phyloP scores from a whole-genome alignment of 2,888 invertebrate genomes.

The Andricus quercusramuli region DNA sequence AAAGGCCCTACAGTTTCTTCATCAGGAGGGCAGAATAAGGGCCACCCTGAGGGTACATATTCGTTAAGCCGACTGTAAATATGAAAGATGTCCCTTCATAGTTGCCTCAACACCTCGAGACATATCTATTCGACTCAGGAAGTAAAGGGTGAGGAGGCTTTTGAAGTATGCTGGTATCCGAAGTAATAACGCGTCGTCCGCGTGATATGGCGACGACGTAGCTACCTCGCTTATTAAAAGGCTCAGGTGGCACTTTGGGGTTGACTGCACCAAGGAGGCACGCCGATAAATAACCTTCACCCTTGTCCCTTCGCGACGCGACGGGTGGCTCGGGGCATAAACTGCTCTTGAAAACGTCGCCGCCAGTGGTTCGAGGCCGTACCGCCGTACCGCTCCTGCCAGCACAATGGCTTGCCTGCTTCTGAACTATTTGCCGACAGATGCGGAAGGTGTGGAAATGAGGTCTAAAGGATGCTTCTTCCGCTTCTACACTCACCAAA shows the following conservation, averaged over 20 bases:
- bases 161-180: slow-evolving; percentile 63
- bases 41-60: neutral
- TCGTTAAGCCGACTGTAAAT: neutral
- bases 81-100: neutral
- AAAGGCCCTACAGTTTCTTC: too few relatives aligned
- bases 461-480: slow-evolving; percentile 5
- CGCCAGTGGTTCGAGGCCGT: slow-evolving; percentile 49
- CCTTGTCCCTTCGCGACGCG: slow-evolving; percentile 13
- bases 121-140: neutral
- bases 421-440: slow-evolving; percentile 19
- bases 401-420: slow-evolving; percentile 13
- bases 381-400: neutral
- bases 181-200: slow-evolving; percentile 66
- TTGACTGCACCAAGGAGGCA: slow-evolving; percentile 56
- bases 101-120: slow-evolving; percentile 3
- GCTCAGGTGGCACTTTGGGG: slow-evolving; percentile 65
- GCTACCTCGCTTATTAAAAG: slow-evolving; percentile 67
- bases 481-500: neutral
- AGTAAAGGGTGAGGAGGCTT: slow-evolving; percentile 48
- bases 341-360: slow-evolving; percentile 54
- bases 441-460: neutral
- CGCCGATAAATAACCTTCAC: slow-evolving; percentile 60
- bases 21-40: too few relatives aligned
- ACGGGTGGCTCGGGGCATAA: slow-evolving; percentile 28
- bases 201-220: slow-evolving; percentile 52